These are phyloP conservation scores for Clarias fuscus DNA, from an alignment of 2,797 vertebrate genomes.

Conservation along the genomic window DNA sequence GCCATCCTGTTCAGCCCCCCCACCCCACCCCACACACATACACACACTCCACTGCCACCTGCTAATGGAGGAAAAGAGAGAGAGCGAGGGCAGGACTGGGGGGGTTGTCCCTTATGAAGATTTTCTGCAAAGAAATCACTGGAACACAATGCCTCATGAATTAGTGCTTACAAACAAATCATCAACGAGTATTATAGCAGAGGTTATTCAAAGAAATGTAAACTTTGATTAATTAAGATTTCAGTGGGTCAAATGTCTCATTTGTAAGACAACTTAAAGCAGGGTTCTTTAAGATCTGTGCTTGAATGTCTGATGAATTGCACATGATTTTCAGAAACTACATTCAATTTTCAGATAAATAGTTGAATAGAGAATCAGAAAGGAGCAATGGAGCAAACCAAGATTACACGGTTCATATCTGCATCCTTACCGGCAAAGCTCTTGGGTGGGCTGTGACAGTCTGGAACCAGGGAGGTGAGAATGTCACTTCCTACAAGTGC, in stretches of 20 bases:
- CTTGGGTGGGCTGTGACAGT: too few relatives aligned
- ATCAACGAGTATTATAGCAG: neutral
- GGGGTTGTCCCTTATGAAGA: conserved; percentile 21
- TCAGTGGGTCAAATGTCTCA: conserved; percentile 15
- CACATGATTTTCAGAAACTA: conserved; percentile 9
- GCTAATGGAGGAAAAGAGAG: conserved; percentile 55
- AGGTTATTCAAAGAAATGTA: conserved; percentile 31
- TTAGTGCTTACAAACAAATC: conserved; percentile 25
- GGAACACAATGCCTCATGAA: conserved; percentile 23
- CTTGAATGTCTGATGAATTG: conserved; percentile 36
- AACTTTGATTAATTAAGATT: conserved; percentile 24
- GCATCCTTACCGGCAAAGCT: too few relatives aligned
- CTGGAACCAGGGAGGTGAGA: too few relatives aligned
- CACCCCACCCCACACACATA: neutral
- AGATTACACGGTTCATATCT: too few relatives aligned
- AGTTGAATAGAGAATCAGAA: conserved; percentile 3
- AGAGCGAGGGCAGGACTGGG: conserved; percentile 14
- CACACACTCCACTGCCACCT: conserved; percentile 70
- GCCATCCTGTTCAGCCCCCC: conserved; percentile 65
- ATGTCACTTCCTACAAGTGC: too few relatives aligned
- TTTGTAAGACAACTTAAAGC: conserved; percentile 19
- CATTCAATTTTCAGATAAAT: conserved; percentile 16
- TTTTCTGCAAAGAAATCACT: conserved; percentile 19
- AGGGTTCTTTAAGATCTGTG: neutral
- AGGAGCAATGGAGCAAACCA: too few relatives aligned